A percentile compares a stretch with the other conserved stretches of the same genome.
Conservation (phyloP, 2,888 invertebrate species). For the Agrotis segetum region DNA sequence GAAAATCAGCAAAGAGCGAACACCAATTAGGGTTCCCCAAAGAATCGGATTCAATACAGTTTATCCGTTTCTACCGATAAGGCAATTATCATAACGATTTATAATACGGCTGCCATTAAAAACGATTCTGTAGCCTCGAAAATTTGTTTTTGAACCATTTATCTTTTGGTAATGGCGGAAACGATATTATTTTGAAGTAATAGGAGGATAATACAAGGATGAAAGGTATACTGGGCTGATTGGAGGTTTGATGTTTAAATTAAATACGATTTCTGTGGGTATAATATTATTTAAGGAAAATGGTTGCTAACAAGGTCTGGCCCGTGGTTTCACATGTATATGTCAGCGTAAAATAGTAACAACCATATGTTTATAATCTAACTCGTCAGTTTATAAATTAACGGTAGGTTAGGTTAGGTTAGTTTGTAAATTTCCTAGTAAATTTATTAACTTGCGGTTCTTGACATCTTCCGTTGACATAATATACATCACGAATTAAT, state of each 20-base stretch:
- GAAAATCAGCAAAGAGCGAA: conserved; percentile 22
- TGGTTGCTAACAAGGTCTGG: background rate
- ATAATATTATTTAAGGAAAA: background rate
- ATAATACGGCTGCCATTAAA: conserved; percentile 66
- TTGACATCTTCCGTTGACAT: too few relatives aligned
- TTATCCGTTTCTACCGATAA: conserved; percentile 68
- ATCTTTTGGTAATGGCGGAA: conserved; percentile 49
- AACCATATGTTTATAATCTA: too few relatives aligned
- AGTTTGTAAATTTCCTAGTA: too few relatives aligned
- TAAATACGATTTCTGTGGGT: background rate
- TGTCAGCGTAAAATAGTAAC: too few relatives aligned
- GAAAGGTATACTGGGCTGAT: conserved; percentile 23
- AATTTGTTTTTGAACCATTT: conserved; percentile 60
- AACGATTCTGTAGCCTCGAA: conserved; percentile 48
- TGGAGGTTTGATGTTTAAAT: conserved; percentile 27
- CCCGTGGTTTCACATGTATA: too few relatives aligned
- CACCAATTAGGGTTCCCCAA: conserved; percentile 53
- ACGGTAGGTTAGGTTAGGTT: too few relatives aligned
- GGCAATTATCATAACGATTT: conserved; percentile 76
- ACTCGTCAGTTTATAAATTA: too few relatives aligned
- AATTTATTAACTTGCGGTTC: too few relatives aligned
- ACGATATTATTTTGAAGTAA: conserved; percentile 52
- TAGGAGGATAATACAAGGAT: conserved; percentile 17
- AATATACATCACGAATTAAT: too few relatives aligned
- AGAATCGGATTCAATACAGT: conserved; percentile 67